Base-by-base conservation (phyloP, 2,888 invertebrate species). In the Ceriagrion tenellum region DNA sequence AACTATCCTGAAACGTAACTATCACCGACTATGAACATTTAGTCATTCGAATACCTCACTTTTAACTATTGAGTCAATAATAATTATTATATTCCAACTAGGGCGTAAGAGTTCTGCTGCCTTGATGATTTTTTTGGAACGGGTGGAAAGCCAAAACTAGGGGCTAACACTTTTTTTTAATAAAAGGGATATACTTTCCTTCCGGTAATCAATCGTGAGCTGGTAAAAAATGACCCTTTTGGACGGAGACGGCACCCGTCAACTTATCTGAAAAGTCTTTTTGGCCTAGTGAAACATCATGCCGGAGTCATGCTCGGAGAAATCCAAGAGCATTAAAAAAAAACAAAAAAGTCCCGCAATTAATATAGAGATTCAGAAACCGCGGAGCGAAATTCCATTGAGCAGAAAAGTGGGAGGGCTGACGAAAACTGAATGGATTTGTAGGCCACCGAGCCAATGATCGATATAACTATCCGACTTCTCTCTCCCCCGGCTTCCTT, bases 351-450 rank as follows among this genome's bases (percentile, higher is more conserved):
- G 26, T 55, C 26, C 55, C 16, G 26, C 89, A n/a, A 55, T 47
- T 55, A n/a, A 89, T 55, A 55, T 8, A 89, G 89, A 55, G 89
- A 89, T 47, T n/a, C 55, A 47, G 10, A 89, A 55, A 89, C 55
- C n/a, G 55, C 89, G 55, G n/a, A 55, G 89, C 26, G 89, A 55
- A 89, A n/a, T 55, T 89, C 89, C 55, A 55, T 89, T 89, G 55
- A 89, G 40, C 81, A 35, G 35, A 81, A 59, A 69, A 69, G 20
- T 18, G 35, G 55, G 16, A 12, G 89, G 88, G 89, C 55, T 35
- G 35, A 35, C 89, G 89, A 55, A 93, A 93, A 93, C 69, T 93
- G 93, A 93, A 93, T 93, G 93, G 93, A 93, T 69, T 63, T 93
- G 93, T 93, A 93, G 93, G 93, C 69, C 93, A 93, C 69, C 74